phyloP scores from a whole-genome alignment of 2,888 invertebrate genomes.

The Acanthacorydalis orientalis region DNA sequence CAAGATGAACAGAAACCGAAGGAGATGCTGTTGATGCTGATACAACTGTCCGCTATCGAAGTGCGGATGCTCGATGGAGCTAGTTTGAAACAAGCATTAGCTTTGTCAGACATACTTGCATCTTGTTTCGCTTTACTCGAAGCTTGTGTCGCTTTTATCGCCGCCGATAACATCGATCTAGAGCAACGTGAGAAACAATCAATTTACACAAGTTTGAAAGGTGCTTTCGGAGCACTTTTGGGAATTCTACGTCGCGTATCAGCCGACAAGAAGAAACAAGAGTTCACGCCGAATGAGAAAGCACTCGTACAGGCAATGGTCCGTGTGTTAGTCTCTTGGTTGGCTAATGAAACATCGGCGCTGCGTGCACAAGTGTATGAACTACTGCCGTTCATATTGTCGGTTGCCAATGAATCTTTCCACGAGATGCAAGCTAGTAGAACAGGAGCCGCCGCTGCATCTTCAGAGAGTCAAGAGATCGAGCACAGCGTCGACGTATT shows the following conservation, averaged over 20 bases:
- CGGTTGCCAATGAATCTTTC: constrained; percentile 67
- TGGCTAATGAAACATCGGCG: constrained; percentile 79
- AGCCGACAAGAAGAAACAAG: constrained; percentile 55
- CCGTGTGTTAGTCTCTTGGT: constrained; percentile 72
- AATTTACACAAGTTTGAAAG: constrained; percentile 75
- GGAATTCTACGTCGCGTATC: constrained; percentile 55
- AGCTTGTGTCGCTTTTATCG: constrained; percentile 60
- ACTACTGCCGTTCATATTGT: constrained; percentile 64
- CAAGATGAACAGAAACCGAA: constrained; percentile 61
- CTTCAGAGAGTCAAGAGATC: constrained; percentile 20
- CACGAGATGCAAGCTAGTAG: constrained; percentile 51
- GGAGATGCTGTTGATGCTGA: constrained; percentile 62
- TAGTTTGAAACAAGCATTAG: constrained; percentile 59
- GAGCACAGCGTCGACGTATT: constrained; percentile 45
- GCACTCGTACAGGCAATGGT: constrained; percentile 72
- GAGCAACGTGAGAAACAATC: constrained; percentile 85
- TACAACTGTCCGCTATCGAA: constrained; percentile 82
- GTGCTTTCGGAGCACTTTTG: constrained; percentile 70
- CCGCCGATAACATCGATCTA: constrained; percentile 63
- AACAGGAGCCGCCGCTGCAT: constrained; percentile 30
- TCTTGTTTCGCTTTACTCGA: constrained; percentile 72
- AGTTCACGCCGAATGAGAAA: constrained; percentile 49
- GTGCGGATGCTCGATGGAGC: constrained; percentile 86
- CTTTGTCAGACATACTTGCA: constrained; percentile 61
- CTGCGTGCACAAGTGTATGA: constrained; percentile 71